phyloP scores from a whole-genome alignment of 2,113 vertebrate genomes.

The Machaerirhynchus nigripectus region DNA sequence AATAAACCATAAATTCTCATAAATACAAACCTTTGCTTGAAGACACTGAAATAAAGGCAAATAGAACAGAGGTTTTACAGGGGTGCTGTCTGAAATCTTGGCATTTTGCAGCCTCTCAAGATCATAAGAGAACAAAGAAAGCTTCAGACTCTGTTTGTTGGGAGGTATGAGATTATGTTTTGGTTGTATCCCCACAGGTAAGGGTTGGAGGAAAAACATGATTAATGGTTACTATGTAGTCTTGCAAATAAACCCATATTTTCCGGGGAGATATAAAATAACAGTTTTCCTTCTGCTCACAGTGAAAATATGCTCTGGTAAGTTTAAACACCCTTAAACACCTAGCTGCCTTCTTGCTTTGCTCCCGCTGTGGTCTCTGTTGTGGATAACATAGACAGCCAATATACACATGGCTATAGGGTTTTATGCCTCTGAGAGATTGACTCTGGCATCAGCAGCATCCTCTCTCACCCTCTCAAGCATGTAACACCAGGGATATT shows the following conservation, averaged over 20 bases:
- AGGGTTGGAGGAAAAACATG: background rate
- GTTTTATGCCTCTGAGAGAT: background rate
- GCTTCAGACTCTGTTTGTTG: background rate
- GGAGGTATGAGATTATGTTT: background rate
- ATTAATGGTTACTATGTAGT: background rate
- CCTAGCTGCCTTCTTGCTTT: background rate
- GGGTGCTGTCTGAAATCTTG: background rate
- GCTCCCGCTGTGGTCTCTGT: background rate
- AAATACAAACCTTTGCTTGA: background rate
- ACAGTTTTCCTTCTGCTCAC: background rate
- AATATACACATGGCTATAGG: background rate
- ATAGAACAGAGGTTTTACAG: background rate
- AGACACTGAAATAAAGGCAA: background rate
- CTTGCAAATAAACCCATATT: background rate
- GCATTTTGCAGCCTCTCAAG: background rate
- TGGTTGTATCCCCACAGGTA: background rate
- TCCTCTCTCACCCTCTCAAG: background rate
- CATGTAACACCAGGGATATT: background rate
- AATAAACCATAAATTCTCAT: background rate
- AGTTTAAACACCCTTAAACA: background rate
- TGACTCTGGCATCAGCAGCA: background rate
- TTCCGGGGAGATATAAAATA: background rate
- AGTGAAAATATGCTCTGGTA: background rate
- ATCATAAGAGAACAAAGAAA: background rate
- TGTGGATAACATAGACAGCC: background rate